Base-by-base conservation (phyloP, 64 coral and sea anemone species). In the Montipora sp. region DNA sequence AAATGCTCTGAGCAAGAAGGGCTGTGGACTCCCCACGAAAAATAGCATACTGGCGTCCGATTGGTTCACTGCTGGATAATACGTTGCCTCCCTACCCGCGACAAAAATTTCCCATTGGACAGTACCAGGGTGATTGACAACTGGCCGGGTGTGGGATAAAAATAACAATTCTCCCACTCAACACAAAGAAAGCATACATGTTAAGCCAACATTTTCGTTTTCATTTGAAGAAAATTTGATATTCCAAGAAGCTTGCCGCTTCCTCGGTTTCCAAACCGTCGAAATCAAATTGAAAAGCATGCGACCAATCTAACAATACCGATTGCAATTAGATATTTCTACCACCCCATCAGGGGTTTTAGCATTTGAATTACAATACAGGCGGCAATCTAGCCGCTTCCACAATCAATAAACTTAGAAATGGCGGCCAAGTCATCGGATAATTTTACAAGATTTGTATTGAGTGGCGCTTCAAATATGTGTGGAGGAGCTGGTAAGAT, bases 91-190 rank as follows among this genome's bases (percentile, higher is more conserved):
- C 57, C 75, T 75, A 88, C 77, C 77, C 77, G 36, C 61, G 75
- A 16, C 65, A 93, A 71, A 93, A 93, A 83, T 48, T 80, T 93
- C 91, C 67, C 91, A 93, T 93, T 93, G 91, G 91, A 68, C 77
- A 47, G 91, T 71, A 93, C 83, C 63, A 77, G 74, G 59, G 76
- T 93, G 90, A 92, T 92, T 92, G 90, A 92, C 90, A 92, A 73
- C 80, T 92, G 71, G 82, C 72, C 10, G 90, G 59, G 80, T 84
- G 80, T 81, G 10, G 73, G 88, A 83, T 77, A 75, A 83, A 63
- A 76, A 88, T 77, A 88, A 85, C 82, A 72, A 48, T 67, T 13
- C 8, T 19, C 66, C 19, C 19, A 44, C 16, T 61, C 53, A 57
- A 7, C 6, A 3, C 6, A 7, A 57, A 57, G 7, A 11, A 57